Evolutionary conservation across 1,140 invertebrate species (phyloP).

Genomic region (Latrodectus geometricus): DNA sequence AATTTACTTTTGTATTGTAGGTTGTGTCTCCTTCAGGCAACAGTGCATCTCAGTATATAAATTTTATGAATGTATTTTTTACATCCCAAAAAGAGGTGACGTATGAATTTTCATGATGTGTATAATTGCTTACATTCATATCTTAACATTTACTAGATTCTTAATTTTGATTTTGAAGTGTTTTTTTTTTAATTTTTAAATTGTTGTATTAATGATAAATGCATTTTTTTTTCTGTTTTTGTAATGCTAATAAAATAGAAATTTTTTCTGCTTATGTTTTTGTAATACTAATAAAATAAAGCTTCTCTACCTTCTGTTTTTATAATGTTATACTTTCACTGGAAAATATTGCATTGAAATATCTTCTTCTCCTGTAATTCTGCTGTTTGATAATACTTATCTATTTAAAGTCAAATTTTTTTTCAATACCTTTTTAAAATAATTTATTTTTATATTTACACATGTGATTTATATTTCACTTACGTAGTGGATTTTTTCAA

Average conservation of each 20-base stretch:
- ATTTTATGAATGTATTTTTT: slow-evolving; percentile 98
- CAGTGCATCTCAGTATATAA: slow-evolving; percentile 95
- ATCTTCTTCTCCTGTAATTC: not conserved
- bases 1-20: slow-evolving; percentile 73
- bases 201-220: not conserved
- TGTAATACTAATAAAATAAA: too few species aligned
- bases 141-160: slow-evolving; percentile 53
- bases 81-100: slow-evolving; percentile 86
- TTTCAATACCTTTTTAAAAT: too few species aligned
- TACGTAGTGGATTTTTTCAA: too few species aligned
- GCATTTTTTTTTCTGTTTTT: too few species aligned
- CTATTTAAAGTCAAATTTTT: too few species aligned
- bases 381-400: too few species aligned
- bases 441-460: too few species aligned
- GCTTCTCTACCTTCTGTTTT: too few species aligned
- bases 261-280: too few species aligned
- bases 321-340: too few species aligned
- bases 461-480: too few species aligned
- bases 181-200: slow-evolving; percentile 43
- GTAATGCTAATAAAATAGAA: too few species aligned
- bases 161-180: slow-evolving; percentile 59
- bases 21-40: slow-evolving; percentile 90
- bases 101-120: not conserved
- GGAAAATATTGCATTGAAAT: not conserved
- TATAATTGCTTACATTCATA: not conserved